Conservation (phyloP, 2,113 vertebrate genomes). For the Hydrolagus affinis region DNA sequence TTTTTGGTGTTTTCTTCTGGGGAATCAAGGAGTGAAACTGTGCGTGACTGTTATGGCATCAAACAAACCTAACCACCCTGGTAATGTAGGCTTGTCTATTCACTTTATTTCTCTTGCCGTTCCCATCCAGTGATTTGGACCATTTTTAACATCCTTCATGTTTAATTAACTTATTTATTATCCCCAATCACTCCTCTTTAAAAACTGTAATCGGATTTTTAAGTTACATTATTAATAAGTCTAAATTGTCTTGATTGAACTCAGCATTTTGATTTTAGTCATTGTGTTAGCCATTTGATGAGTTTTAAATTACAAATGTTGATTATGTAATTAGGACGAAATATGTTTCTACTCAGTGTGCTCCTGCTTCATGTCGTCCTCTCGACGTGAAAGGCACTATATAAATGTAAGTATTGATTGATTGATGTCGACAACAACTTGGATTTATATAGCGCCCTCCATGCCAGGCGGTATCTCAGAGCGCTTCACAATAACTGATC, state of each 20-base stretch:
- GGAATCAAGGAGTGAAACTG: conserved; percentile 39
- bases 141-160: too few species aligned
- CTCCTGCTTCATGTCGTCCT: too few species aligned
- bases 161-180: background rate
- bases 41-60: conserved; percentile 50
- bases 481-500: too few species aligned
- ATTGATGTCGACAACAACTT: too few species aligned
- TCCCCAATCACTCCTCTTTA: background rate
- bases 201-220: background rate
- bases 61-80: conserved; percentile 54
- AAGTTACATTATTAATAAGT: background rate
- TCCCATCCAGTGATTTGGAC: background rate
- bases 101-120: background rate
- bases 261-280: background rate
- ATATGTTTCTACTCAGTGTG: too few species aligned
- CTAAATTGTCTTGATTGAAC: background rate
- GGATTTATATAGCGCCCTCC: too few species aligned
- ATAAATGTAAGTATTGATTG: too few species aligned
- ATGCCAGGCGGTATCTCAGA: too few species aligned
- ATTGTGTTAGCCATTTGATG: too few species aligned
- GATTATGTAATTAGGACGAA: too few species aligned
- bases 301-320: too few species aligned
- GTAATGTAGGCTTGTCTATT: conserved; percentile 45
- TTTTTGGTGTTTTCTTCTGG: conserved; percentile 42
- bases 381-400: too few species aligned